A percentile compares a stretch with the other conserved stretches of the same genome.
These are phyloP conservation scores for Macquaria australasica DNA, from an alignment of 2,113 vertebrate species.

Conservation along the genomic window DNA sequence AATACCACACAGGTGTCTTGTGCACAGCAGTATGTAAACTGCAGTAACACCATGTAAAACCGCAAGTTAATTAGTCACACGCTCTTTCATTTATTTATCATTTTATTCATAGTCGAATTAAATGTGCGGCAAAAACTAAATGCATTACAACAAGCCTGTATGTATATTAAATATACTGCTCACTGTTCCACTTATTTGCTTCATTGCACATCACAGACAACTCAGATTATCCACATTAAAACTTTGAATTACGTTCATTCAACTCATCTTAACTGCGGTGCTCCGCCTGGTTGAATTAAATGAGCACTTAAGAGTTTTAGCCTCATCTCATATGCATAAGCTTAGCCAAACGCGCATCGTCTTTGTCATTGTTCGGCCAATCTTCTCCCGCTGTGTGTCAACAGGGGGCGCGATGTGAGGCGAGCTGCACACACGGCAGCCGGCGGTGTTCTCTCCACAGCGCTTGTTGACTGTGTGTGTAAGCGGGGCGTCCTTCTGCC, in stretches of 20 bases:
- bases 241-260: background rate
- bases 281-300: background rate
- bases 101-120: background rate
- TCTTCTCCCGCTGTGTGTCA: rapidly evolving
- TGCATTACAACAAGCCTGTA: background rate
- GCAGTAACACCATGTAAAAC: background rate
- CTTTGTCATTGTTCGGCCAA: no score
- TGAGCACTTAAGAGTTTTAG: background rate
- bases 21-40: background rate
- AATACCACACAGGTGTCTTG: background rate
- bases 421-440: background rate
- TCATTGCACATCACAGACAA: background rate
- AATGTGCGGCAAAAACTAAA: background rate
- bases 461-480: constrained; percentile 52
- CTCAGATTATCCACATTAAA: background rate
- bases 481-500: constrained; percentile 8
- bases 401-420: constrained; percentile 45
- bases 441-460: background rate
- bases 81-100: background rate
- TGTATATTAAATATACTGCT: background rate
- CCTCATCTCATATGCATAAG: background rate
- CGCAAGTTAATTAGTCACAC: background rate
- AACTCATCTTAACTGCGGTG: background rate
- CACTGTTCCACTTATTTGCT: background rate
- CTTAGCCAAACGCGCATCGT: background rate